A percentile compares a stretch with the other conserved stretches of the same genome.
Evolutionary conservation across 2,888 invertebrate species (phyloP).

Genomic region (Malthinus flaveolus): DNA sequence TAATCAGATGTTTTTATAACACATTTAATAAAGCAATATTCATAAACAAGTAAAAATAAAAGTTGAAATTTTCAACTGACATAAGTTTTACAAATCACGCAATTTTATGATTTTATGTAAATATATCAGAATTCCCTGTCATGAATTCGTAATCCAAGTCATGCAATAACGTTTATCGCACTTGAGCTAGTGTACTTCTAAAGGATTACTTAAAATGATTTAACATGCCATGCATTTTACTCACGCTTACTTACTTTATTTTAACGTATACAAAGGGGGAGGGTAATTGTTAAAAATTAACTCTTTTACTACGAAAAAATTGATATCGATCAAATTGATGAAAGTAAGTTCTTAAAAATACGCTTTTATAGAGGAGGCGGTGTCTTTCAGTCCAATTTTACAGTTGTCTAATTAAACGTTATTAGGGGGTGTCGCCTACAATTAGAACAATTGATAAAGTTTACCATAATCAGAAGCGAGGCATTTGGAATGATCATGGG

Average conservation of each 20-base stretch:
- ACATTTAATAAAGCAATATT: slow-evolving; percentile 6
- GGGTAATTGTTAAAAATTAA: slow-evolving; percentile 7
- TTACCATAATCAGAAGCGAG: no score
- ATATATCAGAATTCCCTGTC: slow-evolving; percentile 22
- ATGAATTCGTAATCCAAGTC: slow-evolving; percentile 23
- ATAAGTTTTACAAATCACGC: slow-evolving; percentile 21
- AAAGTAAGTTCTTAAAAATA: no score
- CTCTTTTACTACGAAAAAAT: neutral
- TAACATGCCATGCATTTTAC: slow-evolving; percentile 20
- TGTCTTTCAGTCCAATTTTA: no score
- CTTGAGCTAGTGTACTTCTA: slow-evolving; percentile 21
- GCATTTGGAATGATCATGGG: no score
- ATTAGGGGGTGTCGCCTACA: no score
- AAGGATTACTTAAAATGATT: slow-evolving; percentile 21
- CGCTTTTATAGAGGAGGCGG: no score
- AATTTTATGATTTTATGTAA: slow-evolving; percentile 27
- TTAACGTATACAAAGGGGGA: neutral
- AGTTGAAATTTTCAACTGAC: slow-evolving; percentile 4
- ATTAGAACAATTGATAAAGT: no score
- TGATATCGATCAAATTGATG: no score
- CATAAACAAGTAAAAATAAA: slow-evolving; percentile 1
- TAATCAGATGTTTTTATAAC: slow-evolving; percentile 8
- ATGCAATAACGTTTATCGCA: slow-evolving; percentile 24
- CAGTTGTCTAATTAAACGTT: no score
- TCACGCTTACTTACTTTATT: slow-evolving; percentile 14